Evolutionary conservation across 2,888 invertebrate genomes (phyloP).

Genomic region (Cephus pulcher): DNA sequence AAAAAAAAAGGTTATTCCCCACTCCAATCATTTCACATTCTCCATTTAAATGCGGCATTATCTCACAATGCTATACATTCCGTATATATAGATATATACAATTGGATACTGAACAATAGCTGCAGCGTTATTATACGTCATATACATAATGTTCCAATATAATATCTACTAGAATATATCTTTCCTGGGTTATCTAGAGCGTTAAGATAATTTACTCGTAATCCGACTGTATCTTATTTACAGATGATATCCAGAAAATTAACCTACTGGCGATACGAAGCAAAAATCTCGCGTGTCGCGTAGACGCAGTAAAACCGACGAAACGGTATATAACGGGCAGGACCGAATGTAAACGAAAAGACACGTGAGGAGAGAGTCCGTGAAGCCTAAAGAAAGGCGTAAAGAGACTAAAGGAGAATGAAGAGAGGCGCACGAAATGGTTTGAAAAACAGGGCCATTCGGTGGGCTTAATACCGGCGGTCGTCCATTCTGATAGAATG

Average conservation of each 20-base stretch:
- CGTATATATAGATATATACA: not conserved
- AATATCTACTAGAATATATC: not conserved
- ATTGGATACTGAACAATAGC: not conserved
- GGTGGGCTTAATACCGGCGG: constrained; percentile 43
- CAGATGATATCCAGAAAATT: not conserved
- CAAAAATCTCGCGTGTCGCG: not conserved
- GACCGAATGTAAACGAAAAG: not conserved
- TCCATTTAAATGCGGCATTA: not conserved
- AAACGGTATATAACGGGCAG: not conserved
- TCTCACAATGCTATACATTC: not conserved
- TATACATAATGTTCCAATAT: not conserved
- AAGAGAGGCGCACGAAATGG: constrained; percentile 30
- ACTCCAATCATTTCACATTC: not conserved
- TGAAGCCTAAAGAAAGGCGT: not conserved
- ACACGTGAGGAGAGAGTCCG: not conserved
- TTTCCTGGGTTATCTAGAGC: not conserved
- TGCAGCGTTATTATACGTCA: not conserved
- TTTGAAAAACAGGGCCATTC: constrained; percentile 47
- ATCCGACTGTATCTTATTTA: not conserved
- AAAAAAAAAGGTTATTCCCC: not conserved
- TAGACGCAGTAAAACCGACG: not conserved
- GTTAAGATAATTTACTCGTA: not conserved
- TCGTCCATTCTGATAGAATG: constrained; percentile 22
- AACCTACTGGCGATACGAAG: not conserved
- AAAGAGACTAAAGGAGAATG: not conserved